A percentile compares a stretch with the other conserved stretches of the same genome.
phyloP scores from a whole-genome alignment of 1,140 invertebrate species.

The Drosophila arawakana region DNA sequence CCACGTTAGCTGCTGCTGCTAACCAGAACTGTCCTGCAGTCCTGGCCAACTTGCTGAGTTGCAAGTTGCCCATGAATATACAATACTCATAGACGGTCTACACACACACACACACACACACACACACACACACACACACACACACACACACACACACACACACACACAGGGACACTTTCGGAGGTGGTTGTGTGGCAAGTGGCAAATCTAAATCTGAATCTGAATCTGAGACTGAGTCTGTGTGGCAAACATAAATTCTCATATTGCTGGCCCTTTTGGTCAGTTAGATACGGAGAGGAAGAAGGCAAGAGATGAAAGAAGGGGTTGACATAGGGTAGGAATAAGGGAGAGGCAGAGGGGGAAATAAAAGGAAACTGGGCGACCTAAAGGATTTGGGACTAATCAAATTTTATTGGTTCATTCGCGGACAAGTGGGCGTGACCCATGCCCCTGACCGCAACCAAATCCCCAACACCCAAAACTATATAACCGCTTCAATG shows the following conservation, averaged over 20 bases:
- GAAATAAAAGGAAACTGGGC: neutral
- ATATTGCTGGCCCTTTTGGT: slow-evolving; percentile 44
- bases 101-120: neutral
- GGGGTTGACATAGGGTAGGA: too few species aligned
- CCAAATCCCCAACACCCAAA: neutral
- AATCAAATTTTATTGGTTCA: slow-evolving; percentile 74
- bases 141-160: neutral
- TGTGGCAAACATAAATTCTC: slow-evolving; percentile 53
- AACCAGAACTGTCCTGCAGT: slow-evolving; percentile 16
- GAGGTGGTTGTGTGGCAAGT: slow-evolving; percentile 2
- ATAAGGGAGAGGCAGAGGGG: too few species aligned
- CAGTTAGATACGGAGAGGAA: slow-evolving; percentile 8
- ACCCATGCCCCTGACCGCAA: neutral
- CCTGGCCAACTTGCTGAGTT: slow-evolving; percentile 25
- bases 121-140: neutral
- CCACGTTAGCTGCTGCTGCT: slow-evolving; percentile 24
- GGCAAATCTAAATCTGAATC: slow-evolving; percentile 19
- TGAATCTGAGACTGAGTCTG: slow-evolving; percentile 21
- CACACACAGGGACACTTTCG: neutral
- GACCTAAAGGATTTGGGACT: slow-evolving; percentile 47
- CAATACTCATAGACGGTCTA: slow-evolving; percentile 19
- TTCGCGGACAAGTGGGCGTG: slow-evolving; percentile 41
- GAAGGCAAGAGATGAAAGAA: too few species aligned
- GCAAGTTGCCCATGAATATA: slow-evolving; percentile 50
- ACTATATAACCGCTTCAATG: neutral